A percentile compares a stretch with the other conserved stretches of the same genome.
phyloP scores from a whole-genome alignment of 2,797 vertebrate genomes.

The Halcyon leucocephala region DNA sequence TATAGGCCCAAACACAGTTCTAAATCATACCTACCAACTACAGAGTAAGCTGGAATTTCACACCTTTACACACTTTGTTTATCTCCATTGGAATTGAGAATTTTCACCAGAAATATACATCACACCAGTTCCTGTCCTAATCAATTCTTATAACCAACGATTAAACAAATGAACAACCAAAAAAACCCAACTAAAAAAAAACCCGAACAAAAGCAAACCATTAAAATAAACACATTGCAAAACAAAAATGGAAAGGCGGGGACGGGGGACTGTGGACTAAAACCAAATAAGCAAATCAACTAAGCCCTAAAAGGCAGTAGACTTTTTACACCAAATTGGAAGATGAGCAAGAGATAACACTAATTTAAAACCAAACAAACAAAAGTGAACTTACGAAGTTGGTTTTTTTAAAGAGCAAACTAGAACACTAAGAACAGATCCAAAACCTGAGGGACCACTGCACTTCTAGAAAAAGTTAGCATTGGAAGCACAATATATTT shows the following conservation, averaged over 20 bases:
- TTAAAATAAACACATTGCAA: neutral
- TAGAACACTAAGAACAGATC: neutral
- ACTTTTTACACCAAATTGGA: neutral
- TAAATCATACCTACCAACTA: neutral
- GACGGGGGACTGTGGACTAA: neutral
- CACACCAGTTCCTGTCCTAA: neutral
- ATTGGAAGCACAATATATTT: neutral
- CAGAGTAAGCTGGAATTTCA: neutral
- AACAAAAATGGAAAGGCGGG: neutral
- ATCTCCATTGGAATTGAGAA: neutral
- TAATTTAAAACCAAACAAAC: neutral
- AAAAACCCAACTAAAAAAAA: neutral
- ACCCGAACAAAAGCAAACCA: fast-evolving
- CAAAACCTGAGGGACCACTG: neutral
- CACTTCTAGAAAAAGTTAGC: neutral
- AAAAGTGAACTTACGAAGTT: neutral
- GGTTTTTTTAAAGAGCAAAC: neutral
- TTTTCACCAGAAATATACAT: neutral
- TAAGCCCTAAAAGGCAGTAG: neutral
- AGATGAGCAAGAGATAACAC: neutral
- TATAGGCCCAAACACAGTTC: neutral
- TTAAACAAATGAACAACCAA: neutral
- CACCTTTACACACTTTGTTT: neutral
- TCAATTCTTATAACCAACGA: neutral
- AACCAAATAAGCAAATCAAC: neutral